A percentile compares a stretch with the other conserved stretches of the same genome.
These are phyloP conservation scores for Dendronephthya gigantea DNA, from an alignment of 64 coral and sea anemone genomes.

Conservation along the genomic window DNA sequence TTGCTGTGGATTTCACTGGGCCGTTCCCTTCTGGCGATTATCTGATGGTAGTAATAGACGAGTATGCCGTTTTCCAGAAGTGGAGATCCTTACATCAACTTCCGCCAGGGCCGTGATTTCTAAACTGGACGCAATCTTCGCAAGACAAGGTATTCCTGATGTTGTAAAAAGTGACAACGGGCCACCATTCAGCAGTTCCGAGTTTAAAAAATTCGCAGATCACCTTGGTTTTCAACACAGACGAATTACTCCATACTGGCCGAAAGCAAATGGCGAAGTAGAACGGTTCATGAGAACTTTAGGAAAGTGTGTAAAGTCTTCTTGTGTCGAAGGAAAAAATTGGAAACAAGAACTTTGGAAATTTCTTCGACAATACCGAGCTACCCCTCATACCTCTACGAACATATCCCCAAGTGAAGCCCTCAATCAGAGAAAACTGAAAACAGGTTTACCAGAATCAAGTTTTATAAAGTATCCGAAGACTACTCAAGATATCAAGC, in stretches of 20 bases:
- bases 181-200: neutral
- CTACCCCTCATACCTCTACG: no score
- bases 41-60: neutral
- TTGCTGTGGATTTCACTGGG: neutral
- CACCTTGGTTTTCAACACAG: neutral
- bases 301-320: no score
- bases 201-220: neutral
- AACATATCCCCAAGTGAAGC: no score
- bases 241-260: neutral
- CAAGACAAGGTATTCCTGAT: neutral
- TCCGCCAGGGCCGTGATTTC: neutral
- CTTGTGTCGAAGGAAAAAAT: no score
- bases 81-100: neutral
- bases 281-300: no score
- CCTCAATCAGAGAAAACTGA: no score
- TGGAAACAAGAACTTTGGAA: no score
- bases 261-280: neutral
- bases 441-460: no score
- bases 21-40: neutral
- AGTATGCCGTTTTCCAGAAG: neutral
- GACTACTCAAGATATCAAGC: no score
- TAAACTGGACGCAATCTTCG: neutral
- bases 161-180: neutral
- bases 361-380: no score
- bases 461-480: no score